Conservation (phyloP, 1,140 invertebrate genomes). For the Drosophila mojavensis region DNA sequence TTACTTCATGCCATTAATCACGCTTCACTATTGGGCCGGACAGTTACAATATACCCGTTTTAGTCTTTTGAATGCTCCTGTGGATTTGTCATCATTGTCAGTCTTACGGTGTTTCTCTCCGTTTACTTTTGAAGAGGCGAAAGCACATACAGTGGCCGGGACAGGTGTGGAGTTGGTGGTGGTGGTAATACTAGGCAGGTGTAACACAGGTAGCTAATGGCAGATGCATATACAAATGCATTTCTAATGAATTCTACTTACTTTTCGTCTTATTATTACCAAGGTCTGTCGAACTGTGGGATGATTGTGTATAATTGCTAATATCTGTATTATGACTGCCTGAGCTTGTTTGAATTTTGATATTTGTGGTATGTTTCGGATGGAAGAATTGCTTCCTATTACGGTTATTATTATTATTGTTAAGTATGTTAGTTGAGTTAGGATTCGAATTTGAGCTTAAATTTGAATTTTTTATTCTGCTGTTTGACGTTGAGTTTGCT, state of each 20-base stretch:
- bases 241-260: conserved; percentile 49
- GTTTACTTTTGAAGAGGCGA: too few relatives aligned
- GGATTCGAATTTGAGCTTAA: neutral
- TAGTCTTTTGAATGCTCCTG: too few relatives aligned
- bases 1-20: too few relatives aligned
- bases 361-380: conserved; percentile 50
- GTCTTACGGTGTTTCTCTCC: too few relatives aligned
- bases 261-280: conserved; percentile 60
- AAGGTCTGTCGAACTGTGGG: conserved; percentile 85
- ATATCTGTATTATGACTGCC: conserved; percentile 43
- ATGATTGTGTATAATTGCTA: conserved; percentile 62
- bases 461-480: neutral
- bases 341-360: conserved; percentile 68
- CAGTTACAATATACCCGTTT: too few relatives aligned
- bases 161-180: too few relatives aligned
- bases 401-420: conserved; percentile 29
- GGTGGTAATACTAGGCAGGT: too few relatives aligned
- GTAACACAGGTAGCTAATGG: neutral
- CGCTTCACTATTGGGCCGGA: too few relatives aligned
- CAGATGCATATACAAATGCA: conserved; percentile 17
- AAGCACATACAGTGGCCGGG: too few relatives aligned
- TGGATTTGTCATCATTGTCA: too few relatives aligned
- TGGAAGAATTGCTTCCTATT: conserved; percentile 35
- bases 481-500: conserved; percentile 15
- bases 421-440: conserved; percentile 61